Evolutionary conservation across 1,140 invertebrate genomes (phyloP), one percentile per base, ranked within the genome.

Genomic region (Leptinotarsa defecta): DNA sequence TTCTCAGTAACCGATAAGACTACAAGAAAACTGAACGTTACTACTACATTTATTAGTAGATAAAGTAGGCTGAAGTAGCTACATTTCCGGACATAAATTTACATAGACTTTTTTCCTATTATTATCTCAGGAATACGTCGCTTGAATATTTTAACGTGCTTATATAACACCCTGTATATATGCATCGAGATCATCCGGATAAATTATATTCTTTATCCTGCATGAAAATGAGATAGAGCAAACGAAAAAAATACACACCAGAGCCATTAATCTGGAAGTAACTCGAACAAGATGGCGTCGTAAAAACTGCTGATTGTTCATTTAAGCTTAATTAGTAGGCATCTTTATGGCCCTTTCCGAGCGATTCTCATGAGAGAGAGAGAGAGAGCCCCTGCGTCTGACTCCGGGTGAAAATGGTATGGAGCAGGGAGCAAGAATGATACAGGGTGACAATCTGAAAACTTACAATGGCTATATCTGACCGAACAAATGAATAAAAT

Each of bases 261-360:
- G 74, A 80, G 67, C 73, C 79, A 80, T 81, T 81, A 80, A 81
- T 81, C 77, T 80, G 75, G 78, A 80, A 81, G 79, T 81, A 81
- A 81, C 75, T 81, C 78, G 75, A 78, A 75, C 81, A 81, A 81
- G 75, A 82, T 81, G 80, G 80, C 80, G 79, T 80, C 80, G 80
- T 82, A 81, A 82, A 82, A 82, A 83, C 78, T 81, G 81, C 80
- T 83, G 81, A 83, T 83, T 83, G 81, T 83, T 83, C 81, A 83
- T 83, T 83, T 83, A 83, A 81, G 75, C 81, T 83, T 81, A 83
- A 83, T 81, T 83, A 83, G 81, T 77, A 79, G 78, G 77, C 81
- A 80, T 81, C 81, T 82, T 81, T 82, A 81, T 77, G 34, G 75
- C 76, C 74, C n/a, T 71, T 48, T 71, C 24, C 69, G 48, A 13